A percentile compares a stretch with the other conserved stretches of the same genome.
These are phyloP conservation scores for Psix sp. DNA, from an alignment of 1,140 invertebrate species.

Conservation along the genomic window DNA sequence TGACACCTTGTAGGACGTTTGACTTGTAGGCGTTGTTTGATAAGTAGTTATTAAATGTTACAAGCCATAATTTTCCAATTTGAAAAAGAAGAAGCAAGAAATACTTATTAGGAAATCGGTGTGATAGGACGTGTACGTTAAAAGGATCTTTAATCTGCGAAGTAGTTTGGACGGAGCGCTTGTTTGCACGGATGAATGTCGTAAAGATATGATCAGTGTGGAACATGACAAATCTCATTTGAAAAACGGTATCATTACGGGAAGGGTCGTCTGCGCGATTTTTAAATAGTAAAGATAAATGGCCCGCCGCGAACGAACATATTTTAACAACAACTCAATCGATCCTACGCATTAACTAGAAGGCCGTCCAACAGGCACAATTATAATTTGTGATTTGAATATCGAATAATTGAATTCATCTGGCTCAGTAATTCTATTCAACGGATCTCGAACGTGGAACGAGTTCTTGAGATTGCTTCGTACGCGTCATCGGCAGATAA, in stretches of 20 bases:
- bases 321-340: conserved; percentile 1
- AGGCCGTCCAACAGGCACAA: conserved; percentile 21
- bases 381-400: conserved; percentile 40
- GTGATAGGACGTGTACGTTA: too few relatives aligned
- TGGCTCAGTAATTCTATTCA: conserved; percentile 33
- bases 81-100: background rate
- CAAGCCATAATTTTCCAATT: background rate
- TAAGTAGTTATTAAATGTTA: background rate
- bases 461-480: conserved; percentile 44
- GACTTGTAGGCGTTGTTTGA: background rate
- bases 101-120: background rate
- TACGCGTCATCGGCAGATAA: conserved; percentile 49
- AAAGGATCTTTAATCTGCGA: background rate
- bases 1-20: background rate
- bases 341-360: conserved; percentile 1
- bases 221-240: too few relatives aligned
- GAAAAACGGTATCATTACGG: background rate
- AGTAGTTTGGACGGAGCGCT: too few relatives aligned
- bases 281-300: background rate
- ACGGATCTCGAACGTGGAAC: conserved; percentile 23
- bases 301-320: background rate
- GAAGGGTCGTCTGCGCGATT: background rate
- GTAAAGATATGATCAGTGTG: too few relatives aligned
- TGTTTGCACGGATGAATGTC: too few relatives aligned
- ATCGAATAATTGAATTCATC: conserved; percentile 55